These are phyloP conservation scores for Polypterus bichir DNA, from an alignment of 2,113 vertebrate species.

Conservation along the genomic window DNA sequence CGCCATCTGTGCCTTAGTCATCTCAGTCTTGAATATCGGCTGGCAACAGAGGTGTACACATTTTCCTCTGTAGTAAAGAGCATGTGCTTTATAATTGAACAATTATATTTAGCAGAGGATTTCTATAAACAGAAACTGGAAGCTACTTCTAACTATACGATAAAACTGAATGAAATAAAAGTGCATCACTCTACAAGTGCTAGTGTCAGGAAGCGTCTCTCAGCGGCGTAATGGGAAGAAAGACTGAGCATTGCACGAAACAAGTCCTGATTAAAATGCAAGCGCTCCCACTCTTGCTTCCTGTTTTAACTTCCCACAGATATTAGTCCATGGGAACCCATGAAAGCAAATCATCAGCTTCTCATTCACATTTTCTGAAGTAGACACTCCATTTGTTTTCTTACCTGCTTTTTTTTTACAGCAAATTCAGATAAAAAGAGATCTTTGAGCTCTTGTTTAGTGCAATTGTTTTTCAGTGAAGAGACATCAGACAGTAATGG, in stretches of 20 bases:
- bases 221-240: slow-evolving; percentile 23
- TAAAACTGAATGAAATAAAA: slow-evolving; percentile 24
- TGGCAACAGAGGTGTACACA: too few species aligned
- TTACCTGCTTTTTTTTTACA: background rate
- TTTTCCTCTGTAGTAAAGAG: background rate
- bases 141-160: slow-evolving; percentile 22
- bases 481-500: too few species aligned
- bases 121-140: slow-evolving; percentile 9
- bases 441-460: background rate
- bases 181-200: slow-evolving; percentile 25
- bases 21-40: too few species aligned
- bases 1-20: too few species aligned
- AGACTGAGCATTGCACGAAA: slow-evolving; percentile 33
- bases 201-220: slow-evolving; percentile 43
- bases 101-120: background rate
- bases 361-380: background rate
- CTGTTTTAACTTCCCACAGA: slow-evolving; percentile 27
- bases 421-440: background rate
- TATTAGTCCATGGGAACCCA: slow-evolving; percentile 40
- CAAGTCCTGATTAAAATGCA: slow-evolving; percentile 18
- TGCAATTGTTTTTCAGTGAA: background rate
- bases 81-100: slow-evolving; percentile 5
- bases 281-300: slow-evolving; percentile 25
- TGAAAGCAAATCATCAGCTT: slow-evolving; percentile 13
- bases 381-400: background rate